Conservation (phyloP, 2,797 vertebrate species). For the Erethizon dorsatum region DNA sequence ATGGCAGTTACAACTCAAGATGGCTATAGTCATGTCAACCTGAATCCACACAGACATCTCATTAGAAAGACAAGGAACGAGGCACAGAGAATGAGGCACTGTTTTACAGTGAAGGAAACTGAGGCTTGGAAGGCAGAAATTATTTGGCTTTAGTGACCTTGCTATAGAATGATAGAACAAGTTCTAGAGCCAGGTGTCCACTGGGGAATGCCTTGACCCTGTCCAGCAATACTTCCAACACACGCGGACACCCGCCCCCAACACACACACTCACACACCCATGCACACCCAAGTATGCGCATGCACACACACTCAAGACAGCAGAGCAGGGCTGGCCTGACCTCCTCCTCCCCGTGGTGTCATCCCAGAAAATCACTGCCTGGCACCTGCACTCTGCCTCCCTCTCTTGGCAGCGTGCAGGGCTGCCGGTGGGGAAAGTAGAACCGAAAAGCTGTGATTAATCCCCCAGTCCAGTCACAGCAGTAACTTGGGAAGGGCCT, state of each 20-base stretch:
- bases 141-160: neutral
- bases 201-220: neutral
- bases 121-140: neutral
- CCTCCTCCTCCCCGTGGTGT: neutral
- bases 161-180: neutral
- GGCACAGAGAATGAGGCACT: neutral
- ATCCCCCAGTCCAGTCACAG: conserved; percentile 28
- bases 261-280: neutral
- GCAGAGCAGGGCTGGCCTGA: neutral
- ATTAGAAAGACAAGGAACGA: neutral
- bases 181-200: neutral
- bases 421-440: conserved; percentile 37
- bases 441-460: neutral
- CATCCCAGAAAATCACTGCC: conserved; percentile 29
- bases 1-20: neutral
- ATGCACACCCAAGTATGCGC: neutral
- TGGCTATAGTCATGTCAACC: neutral
- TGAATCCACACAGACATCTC: neutral
- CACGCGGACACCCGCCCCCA: accelerated
- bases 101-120: neutral
- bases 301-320: neutral
- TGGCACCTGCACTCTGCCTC: neutral
- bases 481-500: neutral
- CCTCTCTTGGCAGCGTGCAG: neutral
- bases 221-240: neutral